Conservation (phyloP, 1,140 invertebrate species). For the Drosophila lacertosa region DNA sequence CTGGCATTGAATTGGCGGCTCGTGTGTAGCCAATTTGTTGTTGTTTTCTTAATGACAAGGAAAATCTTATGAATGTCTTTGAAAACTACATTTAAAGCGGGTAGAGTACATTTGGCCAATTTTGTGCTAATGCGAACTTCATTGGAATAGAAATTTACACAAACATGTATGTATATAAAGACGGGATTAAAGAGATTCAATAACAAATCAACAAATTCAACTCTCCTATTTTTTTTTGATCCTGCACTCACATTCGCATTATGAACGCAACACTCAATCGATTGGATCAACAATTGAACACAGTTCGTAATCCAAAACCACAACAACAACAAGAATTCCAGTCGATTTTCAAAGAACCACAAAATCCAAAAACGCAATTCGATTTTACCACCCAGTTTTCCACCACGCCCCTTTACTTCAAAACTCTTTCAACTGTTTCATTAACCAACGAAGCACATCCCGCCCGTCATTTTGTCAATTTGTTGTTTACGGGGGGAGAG, state of each 20-base stretch:
- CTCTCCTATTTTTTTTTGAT: too few species aligned
- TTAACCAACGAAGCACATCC: conserved; percentile 17
- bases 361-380: conserved; percentile 5
- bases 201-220: too few species aligned
- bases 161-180: too few species aligned
- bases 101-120: background rate
- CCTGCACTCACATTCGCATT: background rate
- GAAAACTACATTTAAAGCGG: too few species aligned
- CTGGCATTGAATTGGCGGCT: background rate
- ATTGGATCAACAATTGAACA: conserved; percentile 11
- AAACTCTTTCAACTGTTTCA: conserved; percentile 29
- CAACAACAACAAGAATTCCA: conserved; percentile 13
- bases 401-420: too few species aligned
- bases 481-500: too few species aligned
- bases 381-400: background rate
- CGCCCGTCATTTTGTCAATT: conserved; percentile 17
- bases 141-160: background rate
- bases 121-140: background rate
- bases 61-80: background rate
- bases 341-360: background rate
- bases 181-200: too few species aligned
- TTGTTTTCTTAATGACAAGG: conserved; percentile 20
- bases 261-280: conserved; percentile 12
- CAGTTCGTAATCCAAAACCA: conserved; percentile 26
- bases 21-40: conserved; percentile 16